A percentile compares a stretch with the other conserved stretches of the same genome.
phyloP scores from a whole-genome alignment of 2,113 vertebrate genomes.

The Chloropsis cyanopogon region DNA sequence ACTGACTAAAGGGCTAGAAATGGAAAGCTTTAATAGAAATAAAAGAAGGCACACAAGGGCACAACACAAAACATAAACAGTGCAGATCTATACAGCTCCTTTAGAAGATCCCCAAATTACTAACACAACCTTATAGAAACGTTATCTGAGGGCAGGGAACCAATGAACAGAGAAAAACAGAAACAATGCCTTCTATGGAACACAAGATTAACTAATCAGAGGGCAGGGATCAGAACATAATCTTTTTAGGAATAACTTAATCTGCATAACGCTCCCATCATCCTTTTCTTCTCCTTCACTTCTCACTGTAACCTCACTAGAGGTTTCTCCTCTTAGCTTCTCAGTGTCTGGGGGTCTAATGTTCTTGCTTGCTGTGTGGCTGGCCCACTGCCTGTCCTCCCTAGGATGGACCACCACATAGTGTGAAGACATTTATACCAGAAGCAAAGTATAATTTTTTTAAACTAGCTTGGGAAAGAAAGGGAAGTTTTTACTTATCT shows the following conservation, averaged over 20 bases:
- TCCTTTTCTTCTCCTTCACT: background rate
- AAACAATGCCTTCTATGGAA: background rate
- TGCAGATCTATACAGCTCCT: background rate
- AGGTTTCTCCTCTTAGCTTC: background rate
- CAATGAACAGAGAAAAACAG: background rate
- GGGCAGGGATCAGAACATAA: background rate
- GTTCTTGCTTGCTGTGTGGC: background rate
- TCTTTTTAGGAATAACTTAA: background rate
- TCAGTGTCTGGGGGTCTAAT: background rate
- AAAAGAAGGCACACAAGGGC: fast-evolving
- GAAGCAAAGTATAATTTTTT: conserved; percentile 30
- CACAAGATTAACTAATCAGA: background rate
- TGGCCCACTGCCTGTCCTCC: background rate
- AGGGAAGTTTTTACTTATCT: conserved; percentile 22
- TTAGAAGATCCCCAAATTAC: background rate
- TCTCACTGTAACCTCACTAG: background rate
- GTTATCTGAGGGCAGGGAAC: background rate
- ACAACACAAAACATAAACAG: background rate
- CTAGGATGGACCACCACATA: background rate
- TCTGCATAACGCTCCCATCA: background rate
- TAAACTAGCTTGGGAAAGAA: conserved; percentile 37
- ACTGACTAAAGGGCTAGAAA: background rate
- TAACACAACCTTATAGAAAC: background rate
- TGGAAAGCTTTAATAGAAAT: background rate
- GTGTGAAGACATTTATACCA: background rate